These are phyloP conservation scores for Haemorhous mexicanus DNA, from an alignment of 2,113 vertebrate genomes.

Conservation along the genomic window DNA sequence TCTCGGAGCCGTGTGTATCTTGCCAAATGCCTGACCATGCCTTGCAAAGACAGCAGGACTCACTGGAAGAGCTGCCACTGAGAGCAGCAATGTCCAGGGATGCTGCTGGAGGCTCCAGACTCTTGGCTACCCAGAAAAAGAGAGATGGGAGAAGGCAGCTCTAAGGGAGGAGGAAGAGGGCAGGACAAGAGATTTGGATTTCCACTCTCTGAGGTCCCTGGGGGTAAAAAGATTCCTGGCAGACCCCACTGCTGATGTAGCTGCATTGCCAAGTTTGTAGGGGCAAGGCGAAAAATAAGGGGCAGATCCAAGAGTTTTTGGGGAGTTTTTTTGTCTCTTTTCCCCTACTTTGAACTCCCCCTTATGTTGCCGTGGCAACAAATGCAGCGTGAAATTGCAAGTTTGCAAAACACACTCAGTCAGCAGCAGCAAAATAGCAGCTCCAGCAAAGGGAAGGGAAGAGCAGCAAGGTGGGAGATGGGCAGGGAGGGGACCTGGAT, in stretches of 20 bases:
- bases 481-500: background rate
- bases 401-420: conserved; percentile 20
- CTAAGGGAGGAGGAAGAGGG: background rate
- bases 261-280: background rate
- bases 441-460: background rate
- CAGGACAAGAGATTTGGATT: background rate
- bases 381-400: conserved; percentile 55
- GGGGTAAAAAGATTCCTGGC: background rate
- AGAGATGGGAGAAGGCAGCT: background rate
- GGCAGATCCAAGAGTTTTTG: background rate
- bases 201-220: background rate
- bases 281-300: background rate
- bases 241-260: background rate
- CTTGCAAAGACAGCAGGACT: background rate
- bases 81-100: background rate
- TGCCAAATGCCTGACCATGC: accelerated
- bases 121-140: background rate
- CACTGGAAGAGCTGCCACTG: background rate
- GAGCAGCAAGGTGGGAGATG: background rate
- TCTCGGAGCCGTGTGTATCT: background rate
- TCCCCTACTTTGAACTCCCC: background rate
- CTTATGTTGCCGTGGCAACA: conserved; percentile 22
- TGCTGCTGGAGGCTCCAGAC: accelerated
- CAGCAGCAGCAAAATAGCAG: background rate
- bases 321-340: background rate